These are phyloP conservation scores for Mythimna pallens DNA, from an alignment of 2,888 invertebrate species.

Conservation along the genomic window DNA sequence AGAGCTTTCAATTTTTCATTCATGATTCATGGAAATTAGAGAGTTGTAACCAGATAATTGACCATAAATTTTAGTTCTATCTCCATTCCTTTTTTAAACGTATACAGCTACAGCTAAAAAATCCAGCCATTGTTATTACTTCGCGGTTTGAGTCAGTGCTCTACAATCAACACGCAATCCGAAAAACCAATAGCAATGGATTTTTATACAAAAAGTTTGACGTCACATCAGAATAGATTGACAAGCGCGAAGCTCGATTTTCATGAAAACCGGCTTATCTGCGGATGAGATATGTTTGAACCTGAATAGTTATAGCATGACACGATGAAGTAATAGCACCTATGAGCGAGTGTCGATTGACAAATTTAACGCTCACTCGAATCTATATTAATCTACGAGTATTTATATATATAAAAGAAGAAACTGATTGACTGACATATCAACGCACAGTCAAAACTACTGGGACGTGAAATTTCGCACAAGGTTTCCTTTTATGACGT, in stretches of 20 bases:
- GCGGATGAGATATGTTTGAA: constrained; percentile 12
- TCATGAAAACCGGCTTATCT: background rate
- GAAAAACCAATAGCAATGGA: constrained; percentile 32
- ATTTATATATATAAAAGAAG: too few relatives aligned
- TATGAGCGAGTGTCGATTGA: background rate
- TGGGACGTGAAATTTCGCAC: too few relatives aligned
- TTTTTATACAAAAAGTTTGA: constrained; percentile 8
- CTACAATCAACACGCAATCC: constrained; percentile 18
- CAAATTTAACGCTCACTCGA: too few relatives aligned
- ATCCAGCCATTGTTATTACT: background rate
- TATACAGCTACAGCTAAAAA: background rate
- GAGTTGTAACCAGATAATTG: background rate
- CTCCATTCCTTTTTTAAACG: background rate
- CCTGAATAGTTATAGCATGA: background rate
- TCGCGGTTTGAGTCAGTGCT: background rate
- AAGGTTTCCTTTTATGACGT: too few relatives aligned
- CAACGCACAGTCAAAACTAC: too few relatives aligned
- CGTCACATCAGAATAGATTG: constrained; percentile 3
- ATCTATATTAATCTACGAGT: too few relatives aligned
- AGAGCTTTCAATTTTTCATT: background rate
- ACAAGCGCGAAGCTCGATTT: constrained; percentile 2
- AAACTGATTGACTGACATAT: too few relatives aligned
- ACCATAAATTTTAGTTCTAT: background rate
- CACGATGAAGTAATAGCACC: background rate
- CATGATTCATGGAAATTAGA: background rate